A percentile compares a stretch with the other conserved stretches of the same genome.
Conservation (phyloP, 2,797 vertebrate species). For the Alosa sapidissima region DNA sequence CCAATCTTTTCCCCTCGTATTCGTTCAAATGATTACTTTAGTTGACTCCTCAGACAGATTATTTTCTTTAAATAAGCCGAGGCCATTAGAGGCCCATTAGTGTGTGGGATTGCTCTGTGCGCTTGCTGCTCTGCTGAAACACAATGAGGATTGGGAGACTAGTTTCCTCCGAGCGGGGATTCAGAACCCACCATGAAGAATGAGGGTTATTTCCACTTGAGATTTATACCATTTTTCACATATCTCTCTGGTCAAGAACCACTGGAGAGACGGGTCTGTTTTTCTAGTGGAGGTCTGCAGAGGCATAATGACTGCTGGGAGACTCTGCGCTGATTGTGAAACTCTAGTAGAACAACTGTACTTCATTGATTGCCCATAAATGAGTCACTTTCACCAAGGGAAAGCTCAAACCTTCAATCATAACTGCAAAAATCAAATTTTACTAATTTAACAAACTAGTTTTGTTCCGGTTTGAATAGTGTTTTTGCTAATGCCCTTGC, state of each 20-base stretch:
- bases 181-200: constrained; percentile 41
- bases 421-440: neutral
- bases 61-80: constrained; percentile 33
- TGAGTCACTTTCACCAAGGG: constrained; percentile 38
- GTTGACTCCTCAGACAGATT: constrained; percentile 12
- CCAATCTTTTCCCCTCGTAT: neutral
- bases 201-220: constrained; percentile 41
- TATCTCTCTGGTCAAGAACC: neutral
- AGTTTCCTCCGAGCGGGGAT: constrained; percentile 13
- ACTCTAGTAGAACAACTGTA: neutral
- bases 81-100: constrained; percentile 32
- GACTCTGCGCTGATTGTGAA: neutral
- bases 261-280: neutral
- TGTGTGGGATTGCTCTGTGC: constrained; percentile 25
- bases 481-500: neutral
- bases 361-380: constrained; percentile 51
- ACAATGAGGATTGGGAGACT: constrained; percentile 23
- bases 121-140: neutral
- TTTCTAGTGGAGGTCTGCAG: neutral
- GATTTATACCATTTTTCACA: constrained; percentile 22
- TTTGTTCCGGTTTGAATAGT: neutral
- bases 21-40: constrained; percentile 22
- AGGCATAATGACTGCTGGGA: constrained; percentile 6
- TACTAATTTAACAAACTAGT: neutral
- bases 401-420: constrained; percentile 1